phyloP scores from a whole-genome alignment of 2,888 invertebrate species.

The Osmoderma eremita region DNA sequence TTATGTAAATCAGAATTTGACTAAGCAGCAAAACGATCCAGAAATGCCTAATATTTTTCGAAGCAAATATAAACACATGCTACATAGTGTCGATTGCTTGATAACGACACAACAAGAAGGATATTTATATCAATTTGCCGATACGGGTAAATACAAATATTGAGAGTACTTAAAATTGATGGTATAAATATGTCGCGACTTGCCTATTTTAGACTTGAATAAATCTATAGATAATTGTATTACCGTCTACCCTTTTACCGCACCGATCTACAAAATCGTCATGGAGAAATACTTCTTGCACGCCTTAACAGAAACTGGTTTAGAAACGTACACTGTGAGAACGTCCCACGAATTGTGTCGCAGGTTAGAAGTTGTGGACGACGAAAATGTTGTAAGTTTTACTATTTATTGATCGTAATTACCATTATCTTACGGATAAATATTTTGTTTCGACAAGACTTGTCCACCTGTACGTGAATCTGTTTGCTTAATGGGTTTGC shows the following conservation, averaged over 20 bases:
- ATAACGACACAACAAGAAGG: conserved; percentile 76
- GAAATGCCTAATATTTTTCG: conserved; percentile 60
- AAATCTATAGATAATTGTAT: conserved; percentile 65
- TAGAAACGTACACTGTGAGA: conserved; percentile 79
- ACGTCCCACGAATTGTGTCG: conserved; percentile 71
- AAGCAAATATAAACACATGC: conserved; percentile 67
- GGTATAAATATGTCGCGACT: neutral
- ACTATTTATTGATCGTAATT: neutral
- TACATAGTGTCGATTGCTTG: conserved; percentile 72
- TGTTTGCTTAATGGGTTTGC: conserved; percentile 73
- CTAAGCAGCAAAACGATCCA: conserved; percentile 46
- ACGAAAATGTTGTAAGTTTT: conserved; percentile 60
- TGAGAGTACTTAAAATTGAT: neutral
- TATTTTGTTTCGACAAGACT: conserved; percentile 58
- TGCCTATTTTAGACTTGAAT: conserved; percentile 51
- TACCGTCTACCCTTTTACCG: conserved; percentile 77
- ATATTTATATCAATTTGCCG: conserved; percentile 76
- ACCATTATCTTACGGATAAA: too few relatives aligned
- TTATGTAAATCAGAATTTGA: conserved; percentile 57
- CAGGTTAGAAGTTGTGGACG: conserved; percentile 63
- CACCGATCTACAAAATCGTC: conserved; percentile 73
- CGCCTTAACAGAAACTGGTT: conserved; percentile 78
- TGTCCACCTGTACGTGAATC: conserved; percentile 70
- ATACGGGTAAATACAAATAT: conserved; percentile 56
- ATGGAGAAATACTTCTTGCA: conserved; percentile 77